Evolutionary conservation across 2,888 invertebrate genomes (phyloP), one percentile per base, ranked within the genome.

Genomic region (Agrypnus murinus): DNA sequence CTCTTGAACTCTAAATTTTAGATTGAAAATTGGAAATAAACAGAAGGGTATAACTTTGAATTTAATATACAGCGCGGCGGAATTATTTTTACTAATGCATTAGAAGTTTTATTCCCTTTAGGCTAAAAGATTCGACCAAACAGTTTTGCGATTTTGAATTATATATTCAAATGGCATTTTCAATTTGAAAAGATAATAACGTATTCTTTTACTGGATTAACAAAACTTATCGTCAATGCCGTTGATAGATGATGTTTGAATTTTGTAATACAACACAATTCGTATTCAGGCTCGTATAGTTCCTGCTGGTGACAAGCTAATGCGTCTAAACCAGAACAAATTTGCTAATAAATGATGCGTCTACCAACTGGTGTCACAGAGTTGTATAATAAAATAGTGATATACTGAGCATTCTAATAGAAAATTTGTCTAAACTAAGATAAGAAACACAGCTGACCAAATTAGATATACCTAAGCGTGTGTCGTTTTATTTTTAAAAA

Each of bases 161-260:
- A 25, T 25, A 25, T 25, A 25, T 25, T 25, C 25, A 25, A 25
- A 25, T 25, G 25, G 25, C 25, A 25, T 25, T 25, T 25, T 25
- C 25, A 5, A 25, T 25, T 25, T 5, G 3, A 5, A 25, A 25
- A 25, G 25, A 25, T 25, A 25, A 25, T 25, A 25, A 2, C 25
- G 25, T 25, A 25, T 25, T 25, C 8, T 10, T 50, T 12, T 50
- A 31, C 31, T 50, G 25, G 50, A 50, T 50, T 50, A 32, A 31
- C 31, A 19, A 46, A 46, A 25, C 31, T 50, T 50, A 50, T 50
- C 50, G 31, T 32, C 10, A 19, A 31, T 32, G 14, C 31, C 12
- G 48, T 50, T 50, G 50, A 50, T 50, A 50, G 32, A 50, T 50
- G 31, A 50, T 50, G 50, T 50, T 50, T 50, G 50, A 31, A 50